These are phyloP conservation scores for Entomyzon cyanotis DNA, from an alignment of 2,113 vertebrate species.

Conservation along the genomic window DNA sequence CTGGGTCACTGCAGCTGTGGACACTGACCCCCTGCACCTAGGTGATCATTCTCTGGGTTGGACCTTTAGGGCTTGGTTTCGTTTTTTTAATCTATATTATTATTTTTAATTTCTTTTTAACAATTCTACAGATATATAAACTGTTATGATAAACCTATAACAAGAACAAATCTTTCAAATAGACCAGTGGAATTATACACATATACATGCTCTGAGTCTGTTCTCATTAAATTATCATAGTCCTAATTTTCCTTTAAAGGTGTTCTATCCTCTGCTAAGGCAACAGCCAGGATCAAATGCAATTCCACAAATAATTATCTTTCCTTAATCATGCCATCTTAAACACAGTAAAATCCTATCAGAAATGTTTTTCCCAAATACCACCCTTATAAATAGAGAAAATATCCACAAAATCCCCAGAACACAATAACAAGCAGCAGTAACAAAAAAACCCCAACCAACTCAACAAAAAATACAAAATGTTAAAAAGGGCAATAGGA, in stretches of 20 bases:
- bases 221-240: conserved; percentile 49
- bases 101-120: background rate
- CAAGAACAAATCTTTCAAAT: background rate
- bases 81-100: background rate
- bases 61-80: background rate
- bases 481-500: background rate
- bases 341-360: background rate
- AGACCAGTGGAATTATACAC: background rate
- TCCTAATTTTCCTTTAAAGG: conserved; percentile 20
- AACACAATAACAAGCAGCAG: background rate
- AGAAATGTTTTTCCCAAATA: background rate
- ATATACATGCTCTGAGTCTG: background rate
- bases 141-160: background rate
- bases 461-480: background rate
- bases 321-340: background rate
- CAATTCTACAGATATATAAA: background rate
- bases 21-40: accelerated
- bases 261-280: conserved; percentile 36
- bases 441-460: background rate
- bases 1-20: background rate
- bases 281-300: background rate
- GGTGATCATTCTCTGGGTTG: accelerated
- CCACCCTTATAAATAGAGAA: background rate
- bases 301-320: background rate
- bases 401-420: background rate